phyloP scores from a whole-genome alignment of 2,113 vertebrate genomes.

The Pseudopipra pipra region DNA sequence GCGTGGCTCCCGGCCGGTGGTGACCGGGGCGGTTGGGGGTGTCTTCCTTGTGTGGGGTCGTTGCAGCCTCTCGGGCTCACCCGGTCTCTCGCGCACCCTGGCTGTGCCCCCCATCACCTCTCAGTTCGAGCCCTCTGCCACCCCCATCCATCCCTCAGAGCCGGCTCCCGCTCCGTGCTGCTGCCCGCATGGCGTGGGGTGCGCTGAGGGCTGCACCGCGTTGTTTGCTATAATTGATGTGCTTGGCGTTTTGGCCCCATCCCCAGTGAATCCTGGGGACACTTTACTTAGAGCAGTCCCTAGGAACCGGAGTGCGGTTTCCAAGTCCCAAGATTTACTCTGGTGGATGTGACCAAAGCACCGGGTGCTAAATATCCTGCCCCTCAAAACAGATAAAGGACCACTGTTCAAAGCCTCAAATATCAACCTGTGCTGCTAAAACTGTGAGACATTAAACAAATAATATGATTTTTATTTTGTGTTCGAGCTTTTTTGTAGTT shows the following conservation, averaged over 20 bases:
- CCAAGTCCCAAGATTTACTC: neutral
- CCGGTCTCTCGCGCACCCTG: accelerated
- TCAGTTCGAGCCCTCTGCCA: neutral
- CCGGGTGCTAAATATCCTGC: neutral
- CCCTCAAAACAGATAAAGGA: neutral
- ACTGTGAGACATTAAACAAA: neutral
- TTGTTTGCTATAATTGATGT: no score
- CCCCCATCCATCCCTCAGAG: neutral
- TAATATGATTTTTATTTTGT: neutral
- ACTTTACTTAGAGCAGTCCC: neutral
- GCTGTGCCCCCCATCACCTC: neutral
- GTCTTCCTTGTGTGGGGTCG: accelerated
- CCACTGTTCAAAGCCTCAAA: neutral
- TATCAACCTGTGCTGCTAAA: neutral
- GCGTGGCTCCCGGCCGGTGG: neutral
- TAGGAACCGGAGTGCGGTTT: neutral
- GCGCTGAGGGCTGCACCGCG: neutral
- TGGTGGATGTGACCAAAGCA: accelerated
- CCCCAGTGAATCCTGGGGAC: no score
- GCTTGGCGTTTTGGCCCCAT: neutral
- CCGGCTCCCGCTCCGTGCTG: no score
- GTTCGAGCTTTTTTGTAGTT: accelerated
- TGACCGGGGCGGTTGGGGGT: no score
- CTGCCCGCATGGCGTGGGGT: neutral
- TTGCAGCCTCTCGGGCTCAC: accelerated